Evolutionary conservation across 2,797 vertebrate genomes (phyloP).

Genomic region (Peromyscus attwateri): DNA sequence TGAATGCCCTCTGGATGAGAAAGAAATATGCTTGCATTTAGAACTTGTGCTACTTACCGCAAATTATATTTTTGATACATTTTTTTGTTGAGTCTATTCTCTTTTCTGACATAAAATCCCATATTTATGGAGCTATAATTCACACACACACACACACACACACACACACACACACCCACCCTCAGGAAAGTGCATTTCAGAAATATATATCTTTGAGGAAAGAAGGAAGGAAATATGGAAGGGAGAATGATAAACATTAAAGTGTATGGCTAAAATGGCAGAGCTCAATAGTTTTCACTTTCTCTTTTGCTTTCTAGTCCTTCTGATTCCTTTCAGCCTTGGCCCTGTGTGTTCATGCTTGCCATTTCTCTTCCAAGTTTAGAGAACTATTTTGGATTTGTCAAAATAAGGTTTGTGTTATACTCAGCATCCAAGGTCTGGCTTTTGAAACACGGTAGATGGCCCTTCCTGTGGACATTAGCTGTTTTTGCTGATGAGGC

Average conservation of each 20-base stretch:
- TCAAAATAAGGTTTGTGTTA: slow-evolving; percentile 29
- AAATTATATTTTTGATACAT: slow-evolving; percentile 61
- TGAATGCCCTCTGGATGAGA: slow-evolving; percentile 61
- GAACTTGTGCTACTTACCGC: slow-evolving; percentile 50
- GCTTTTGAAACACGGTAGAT: slow-evolving; percentile 49
- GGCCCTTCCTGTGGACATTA: neutral
- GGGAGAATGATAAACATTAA: neutral
- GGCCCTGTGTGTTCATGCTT: slow-evolving; percentile 14
- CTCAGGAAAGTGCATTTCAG: neutral
- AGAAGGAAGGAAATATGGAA: neutral
- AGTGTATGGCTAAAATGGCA: neutral
- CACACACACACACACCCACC: neutral
- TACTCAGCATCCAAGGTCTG: slow-evolving; percentile 10
- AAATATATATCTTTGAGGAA: neutral
- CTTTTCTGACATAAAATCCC: slow-evolving; percentile 60
- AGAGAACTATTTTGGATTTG: slow-evolving; percentile 43
- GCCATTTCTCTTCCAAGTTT: neutral
- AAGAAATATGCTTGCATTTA: slow-evolving; percentile 64
- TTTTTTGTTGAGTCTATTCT: slow-evolving; percentile 51
- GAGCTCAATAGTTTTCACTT: neutral
- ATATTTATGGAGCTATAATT: slow-evolving; percentile 46
- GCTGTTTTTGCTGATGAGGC: neutral
- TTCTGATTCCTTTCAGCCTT: neutral
- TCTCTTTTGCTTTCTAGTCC: slow-evolving; percentile 13
- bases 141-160: neutral